Base-by-base conservation (phyloP, 2,113 vertebrate species). In the Nothocercus nigrocapillus region DNA sequence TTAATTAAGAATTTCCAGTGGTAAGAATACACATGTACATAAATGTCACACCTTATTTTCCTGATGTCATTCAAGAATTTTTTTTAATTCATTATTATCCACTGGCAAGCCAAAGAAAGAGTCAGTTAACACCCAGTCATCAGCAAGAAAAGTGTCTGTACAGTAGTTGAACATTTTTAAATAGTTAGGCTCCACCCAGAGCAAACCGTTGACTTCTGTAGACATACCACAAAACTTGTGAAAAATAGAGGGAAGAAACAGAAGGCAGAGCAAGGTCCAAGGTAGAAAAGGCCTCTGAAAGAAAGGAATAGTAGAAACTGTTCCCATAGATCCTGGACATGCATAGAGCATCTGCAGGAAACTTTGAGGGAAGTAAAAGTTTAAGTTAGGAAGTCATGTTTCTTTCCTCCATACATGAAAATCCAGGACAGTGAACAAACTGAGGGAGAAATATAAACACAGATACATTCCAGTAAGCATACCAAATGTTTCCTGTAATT, bases 181-280 rank as follows among this genome's bases (percentile, higher is more conserved):
- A 97, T 86, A 82, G 61, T 80, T 96, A 79, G n/a, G 54, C 63
- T 13, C 75, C 51, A 73, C 91, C 88, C 94, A 97, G 97, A 96
- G 89, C 85, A 97, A 97, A 96, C 47, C 96, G 63, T 61, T 84
- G 91, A 58, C 20, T 45, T 61, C 32, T 78, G 84, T 36, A 86
- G 49, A 70, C 58, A 88, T 58, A 90, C 62, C 95, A 76, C 47
- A 89, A 38, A 54, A 78, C 38, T 63, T 85, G 82, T 70, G 81
- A 74, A 91, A 80, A 54, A 70, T 19, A 61, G 70, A 69, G 73
- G 30, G 66, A 12, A 82, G 61, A 64, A 19, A 69, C 79, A 89
- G 79, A 68, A 92, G 74, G 86, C 83, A 89, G 82, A 82, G 88
- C 68, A 66, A 85, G 89, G 49, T 34, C 76, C 59, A 90, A 32